Conservation (phyloP, 2,797 vertebrate genomes). For the Tamandua tetradactyla region DNA sequence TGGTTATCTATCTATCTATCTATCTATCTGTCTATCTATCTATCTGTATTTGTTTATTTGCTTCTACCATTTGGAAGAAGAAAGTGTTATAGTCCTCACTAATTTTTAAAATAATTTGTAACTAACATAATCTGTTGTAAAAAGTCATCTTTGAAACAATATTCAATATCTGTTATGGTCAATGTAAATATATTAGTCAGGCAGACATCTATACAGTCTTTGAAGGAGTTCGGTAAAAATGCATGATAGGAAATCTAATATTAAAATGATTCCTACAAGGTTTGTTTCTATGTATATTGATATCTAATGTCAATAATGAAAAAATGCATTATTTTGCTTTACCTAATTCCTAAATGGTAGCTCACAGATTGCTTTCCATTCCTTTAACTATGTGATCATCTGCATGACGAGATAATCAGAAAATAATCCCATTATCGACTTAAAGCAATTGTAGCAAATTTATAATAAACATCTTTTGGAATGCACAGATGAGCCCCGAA, state of each 20-base stretch:
- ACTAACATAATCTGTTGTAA: not conserved
- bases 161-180: not conserved
- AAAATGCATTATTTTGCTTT: not conserved
- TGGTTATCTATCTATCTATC: too few species aligned
- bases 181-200: not conserved
- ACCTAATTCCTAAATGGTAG: not conserved
- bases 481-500: not conserved
- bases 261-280: not conserved
- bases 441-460: not conserved
- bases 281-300: not conserved
- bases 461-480: not conserved
- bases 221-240: slow-evolving; percentile 13
- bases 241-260: not conserved
- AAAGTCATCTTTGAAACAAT: not conserved
- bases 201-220: not conserved
- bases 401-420: not conserved
- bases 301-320: not conserved
- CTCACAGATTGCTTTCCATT: not conserved
- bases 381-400: slow-evolving; percentile 20
- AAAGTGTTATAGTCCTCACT: not conserved
- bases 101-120: not conserved
- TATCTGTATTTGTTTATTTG: not conserved
- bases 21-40: not conserved
- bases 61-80: not conserved
- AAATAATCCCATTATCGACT: not conserved